Base-by-base conservation (phyloP, 2,888 invertebrate species). In the Cephus sareptanus region DNA sequence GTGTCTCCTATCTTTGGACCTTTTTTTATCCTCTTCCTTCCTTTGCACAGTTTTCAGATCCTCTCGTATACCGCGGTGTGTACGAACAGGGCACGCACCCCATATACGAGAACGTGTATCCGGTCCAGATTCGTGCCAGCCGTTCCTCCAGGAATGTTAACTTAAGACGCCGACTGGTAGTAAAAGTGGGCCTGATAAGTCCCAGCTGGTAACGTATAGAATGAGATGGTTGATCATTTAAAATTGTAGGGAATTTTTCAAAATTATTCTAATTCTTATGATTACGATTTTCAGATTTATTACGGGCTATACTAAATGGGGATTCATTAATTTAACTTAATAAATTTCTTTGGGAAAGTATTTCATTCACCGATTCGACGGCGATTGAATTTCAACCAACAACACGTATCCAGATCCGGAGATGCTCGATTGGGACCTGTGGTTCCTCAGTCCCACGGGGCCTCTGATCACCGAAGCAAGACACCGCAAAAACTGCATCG, bases 401-500 rank as follows among this genome's bases (percentile, higher is more conserved):
- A 2, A 56, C 56, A 23, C 56, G 56, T 56, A 56, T 56, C 56
- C 15, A 23, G 56, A 56, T 23, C 15, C 23, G 56, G 23, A 23
- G 56, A 23, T 56, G 23, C 56, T 56, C 56, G 23, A 56, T 56
- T 56, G 56, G 56, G 56, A 56, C 56, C 56, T 56, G 56, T 56
- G 56, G 56, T 56, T 56, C 56, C 56, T 56, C 56, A 56, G 56
- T 77, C 79, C 76, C 79, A 40, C 79, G 74, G 73, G 79, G 78
- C 76, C 69, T 77, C 79, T 80, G 87, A 69, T 81, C 89, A 83
- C 73, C 85, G 86, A 87, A 89, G 87, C 88, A 86, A 85, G 83
- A 87, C 87, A 89, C 88, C 88, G 86, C 88, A 89, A 87, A 84
- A 87, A 87, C 82, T 81, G 78, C 79, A 79, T 77, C 74, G 35